Base-by-base conservation (phyloP, 2,113 vertebrate species). In the Falcunculus frontatus region DNA sequence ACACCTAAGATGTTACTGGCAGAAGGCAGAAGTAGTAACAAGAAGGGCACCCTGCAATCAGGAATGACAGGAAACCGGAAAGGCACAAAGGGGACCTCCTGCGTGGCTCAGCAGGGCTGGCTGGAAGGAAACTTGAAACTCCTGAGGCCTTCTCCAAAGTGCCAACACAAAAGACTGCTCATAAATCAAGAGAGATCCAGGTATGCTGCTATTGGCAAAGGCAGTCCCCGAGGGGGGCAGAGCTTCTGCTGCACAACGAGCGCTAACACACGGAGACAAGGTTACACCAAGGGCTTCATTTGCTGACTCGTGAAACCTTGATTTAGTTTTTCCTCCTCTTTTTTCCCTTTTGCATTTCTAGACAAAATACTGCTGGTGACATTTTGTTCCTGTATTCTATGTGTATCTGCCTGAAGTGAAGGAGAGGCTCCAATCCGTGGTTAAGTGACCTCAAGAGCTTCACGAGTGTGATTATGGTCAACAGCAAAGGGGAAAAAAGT, bases 241-340 rank as follows among this genome's bases (percentile, higher is more conserved):
- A 0, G 1, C 22, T 64, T 55, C 19, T 47, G 30, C 68, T 72
- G 30, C 16, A 3, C 9, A 77, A 41, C 3, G 10, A 56, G 64
- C 16, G 16, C 6, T 16, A 69, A n/a, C 67, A 30, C 8, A 22
- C 1, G 50, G 63, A 73, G 68, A 73, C 50, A 80, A 83, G 49
- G 73, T 69, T 46, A 64, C 42, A 35, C 20, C 3, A 44, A 89
- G 23, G 18, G 20, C 13, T 20, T 42, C 5, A 14, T 10, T 2
- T 1, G 4, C 2, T 30, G 60, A 29, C 4, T 13, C 0, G 1
- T 7, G 39, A 55, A 73, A 74, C 37, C 19, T 16, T 42, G 18
- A 32, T 18, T 57, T 26, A 3, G 3, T 18, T 81, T 69, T 33
- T 68, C 16, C 42, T 64, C 17, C 19, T 33, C 16, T 42, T 50